Evolutionary conservation across 2,113 vertebrate species (phyloP).

Genomic region (Festucalex cinctus): DNA sequence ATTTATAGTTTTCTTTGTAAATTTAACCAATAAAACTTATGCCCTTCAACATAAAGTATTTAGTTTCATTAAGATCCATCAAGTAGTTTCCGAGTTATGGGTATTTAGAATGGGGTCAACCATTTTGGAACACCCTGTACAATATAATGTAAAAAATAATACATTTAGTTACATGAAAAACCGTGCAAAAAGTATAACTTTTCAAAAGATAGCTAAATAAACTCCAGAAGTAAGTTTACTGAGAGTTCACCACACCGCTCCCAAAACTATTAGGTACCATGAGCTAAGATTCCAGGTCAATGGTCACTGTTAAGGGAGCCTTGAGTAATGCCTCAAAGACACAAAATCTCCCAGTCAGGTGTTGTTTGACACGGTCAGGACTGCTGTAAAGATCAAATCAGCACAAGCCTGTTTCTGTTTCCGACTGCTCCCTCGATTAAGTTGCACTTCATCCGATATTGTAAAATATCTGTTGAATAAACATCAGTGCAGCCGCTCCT

Average conservation of each 20-base stretch:
- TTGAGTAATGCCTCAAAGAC: constrained; percentile 41
- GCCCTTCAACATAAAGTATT: too few relatives aligned
- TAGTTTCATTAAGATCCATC: too few relatives aligned
- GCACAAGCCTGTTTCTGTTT: constrained; percentile 39
- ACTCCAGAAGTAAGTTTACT: not conserved
- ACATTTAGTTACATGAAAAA: too few relatives aligned
- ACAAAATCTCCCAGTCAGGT: constrained; percentile 57
- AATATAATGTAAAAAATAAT: too few relatives aligned
- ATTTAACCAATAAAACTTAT: too few relatives aligned
- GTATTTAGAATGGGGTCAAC: too few relatives aligned
- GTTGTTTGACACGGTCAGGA: constrained; percentile 64
- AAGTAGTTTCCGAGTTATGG: too few relatives aligned
- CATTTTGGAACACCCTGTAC: too few relatives aligned
- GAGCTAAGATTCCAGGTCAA: constrained; percentile 28
- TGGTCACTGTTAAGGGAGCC: constrained; percentile 22
- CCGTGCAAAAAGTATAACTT: too few relatives aligned
- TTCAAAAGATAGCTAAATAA: not conserved
- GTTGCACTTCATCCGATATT: constrained; percentile 44
- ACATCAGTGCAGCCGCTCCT: constrained; percentile 44
- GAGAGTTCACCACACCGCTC: not conserved
- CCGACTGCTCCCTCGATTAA: constrained; percentile 38
- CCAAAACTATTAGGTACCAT: constrained; percentile 18
- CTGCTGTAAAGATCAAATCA: constrained; percentile 48
- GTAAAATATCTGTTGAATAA: constrained; percentile 53
- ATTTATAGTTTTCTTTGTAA: too few relatives aligned